A percentile compares a stretch with the other conserved stretches of the same genome.
Conservation (phyloP, 2,797 vertebrate species). For the Pachyuromys duprasi region DNA sequence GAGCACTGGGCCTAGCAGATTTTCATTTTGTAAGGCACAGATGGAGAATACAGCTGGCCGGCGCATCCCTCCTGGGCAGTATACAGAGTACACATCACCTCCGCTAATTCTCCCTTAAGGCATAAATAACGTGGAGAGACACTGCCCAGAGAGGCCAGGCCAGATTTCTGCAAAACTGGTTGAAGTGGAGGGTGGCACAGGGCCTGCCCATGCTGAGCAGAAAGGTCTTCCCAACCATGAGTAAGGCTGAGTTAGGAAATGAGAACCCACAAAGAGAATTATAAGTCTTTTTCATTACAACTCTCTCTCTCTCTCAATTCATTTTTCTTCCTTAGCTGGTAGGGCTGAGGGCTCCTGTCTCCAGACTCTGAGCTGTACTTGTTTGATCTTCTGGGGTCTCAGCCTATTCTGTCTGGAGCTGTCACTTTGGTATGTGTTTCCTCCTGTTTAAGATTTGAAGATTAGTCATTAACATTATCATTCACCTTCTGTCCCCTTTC, state of each 20-base stretch:
- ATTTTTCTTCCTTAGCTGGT: background rate
- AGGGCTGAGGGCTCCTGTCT: background rate
- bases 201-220: background rate
- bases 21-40: background rate
- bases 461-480: background rate
- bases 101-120: background rate
- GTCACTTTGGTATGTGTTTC: constrained; percentile 31
- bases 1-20: background rate
- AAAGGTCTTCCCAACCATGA: background rate
- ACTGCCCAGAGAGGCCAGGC: background rate
- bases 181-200: background rate
- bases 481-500: background rate
- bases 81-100: background rate
- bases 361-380: background rate
- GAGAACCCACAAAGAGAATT: background rate
- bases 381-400: background rate
- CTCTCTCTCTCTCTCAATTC: too few relatives aligned
- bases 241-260: background rate
- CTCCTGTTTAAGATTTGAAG: background rate
- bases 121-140: background rate
- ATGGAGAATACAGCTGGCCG: background rate
- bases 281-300: rapidly evolving
- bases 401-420: background rate
- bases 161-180: background rate
- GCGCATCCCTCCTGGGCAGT: background rate